Conservation (phyloP, 1,140 invertebrate species). For the Danaus plexippus region DNA sequence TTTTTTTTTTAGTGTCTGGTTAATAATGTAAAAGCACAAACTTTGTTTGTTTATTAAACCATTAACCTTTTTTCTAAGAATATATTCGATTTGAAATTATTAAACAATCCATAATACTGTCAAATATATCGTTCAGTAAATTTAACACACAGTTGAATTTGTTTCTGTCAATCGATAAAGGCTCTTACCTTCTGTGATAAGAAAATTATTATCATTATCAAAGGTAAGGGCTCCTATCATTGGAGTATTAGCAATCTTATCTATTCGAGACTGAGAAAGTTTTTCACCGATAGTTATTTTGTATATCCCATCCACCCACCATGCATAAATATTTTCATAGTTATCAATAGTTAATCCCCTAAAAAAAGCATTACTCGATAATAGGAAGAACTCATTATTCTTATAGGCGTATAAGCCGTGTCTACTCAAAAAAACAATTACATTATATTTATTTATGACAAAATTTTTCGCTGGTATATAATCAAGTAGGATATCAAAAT, state of each 20-base stretch:
- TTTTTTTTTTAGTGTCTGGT: no score
- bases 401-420: constrained; percentile 40
- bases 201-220: constrained; percentile 55
- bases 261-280: constrained; percentile 32
- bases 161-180: constrained; percentile 37
- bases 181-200: constrained; percentile 42
- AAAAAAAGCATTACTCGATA: constrained; percentile 51
- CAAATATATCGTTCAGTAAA: background rate
- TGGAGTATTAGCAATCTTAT: constrained; percentile 35
- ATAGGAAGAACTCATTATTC: constrained; percentile 23
- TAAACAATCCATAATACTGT: background rate
- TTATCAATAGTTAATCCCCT: constrained; percentile 51
- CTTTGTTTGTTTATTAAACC: no score
- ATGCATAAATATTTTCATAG: constrained; percentile 42
- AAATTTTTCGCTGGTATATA: constrained; percentile 42
- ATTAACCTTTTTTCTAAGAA: no score
- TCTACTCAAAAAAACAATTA: constrained; percentile 37
- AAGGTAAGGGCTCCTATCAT: constrained; percentile 47
- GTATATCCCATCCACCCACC: constrained; percentile 61
- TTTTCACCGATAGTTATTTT: constrained; percentile 39
- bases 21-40: no score
- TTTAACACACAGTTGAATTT: constrained; percentile 27
- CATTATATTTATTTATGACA: constrained; percentile 44
- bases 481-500: constrained; percentile 39
- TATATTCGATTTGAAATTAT: no score